Evolutionary conservation across 2,888 invertebrate species (phyloP), one percentile per base, ranked within the genome.

Genomic region (Tiphia femorata): DNA sequence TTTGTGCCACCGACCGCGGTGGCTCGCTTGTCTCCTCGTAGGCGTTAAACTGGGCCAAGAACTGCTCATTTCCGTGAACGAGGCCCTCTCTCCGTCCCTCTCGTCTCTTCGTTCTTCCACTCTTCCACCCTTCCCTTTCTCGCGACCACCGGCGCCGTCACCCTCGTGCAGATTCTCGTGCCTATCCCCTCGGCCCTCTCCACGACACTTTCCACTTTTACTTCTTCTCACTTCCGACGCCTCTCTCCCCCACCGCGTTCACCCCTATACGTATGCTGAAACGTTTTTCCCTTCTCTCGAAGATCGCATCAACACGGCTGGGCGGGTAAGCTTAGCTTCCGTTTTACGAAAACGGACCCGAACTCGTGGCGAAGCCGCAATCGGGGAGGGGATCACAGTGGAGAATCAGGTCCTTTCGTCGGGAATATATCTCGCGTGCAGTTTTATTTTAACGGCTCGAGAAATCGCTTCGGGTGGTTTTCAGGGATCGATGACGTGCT

Each of bases 21-120:
- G 33, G 49, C 48, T 62, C 58, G 58, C 64, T 66, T 67, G 70
- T 75, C 73, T 71, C 61, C 53, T 66, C 63, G 62, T 67, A 71
- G 70, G 68, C 70, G 73, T 70, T 75, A 75, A n/a, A 78, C 77
- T 72, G 62, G 71, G 75, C 75, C 72, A 73, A 70, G 73, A 75
- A 72, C 67, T 73, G 63, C 73, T 75, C 72, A 73, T 73, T 72
- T 74, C 65, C 65, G 52, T 46, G 57, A 64, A 71, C 59, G 57
- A 64, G 52, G 12, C 4, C 7, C 27, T 33, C 41, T 30, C 55
- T 17, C 40, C 23, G 35, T 25, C n/a, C 14, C 38, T 37, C 17
- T 40, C 23, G n/a, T 20, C 19, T 25, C 20, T 5, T n/a, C 27
- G 35, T 27, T 44, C 49, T 46, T 41, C 41, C 33, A n/a, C 27